Base-by-base conservation (phyloP, 2,797 vertebrate species). In the Pseudomugil tenellus region DNA sequence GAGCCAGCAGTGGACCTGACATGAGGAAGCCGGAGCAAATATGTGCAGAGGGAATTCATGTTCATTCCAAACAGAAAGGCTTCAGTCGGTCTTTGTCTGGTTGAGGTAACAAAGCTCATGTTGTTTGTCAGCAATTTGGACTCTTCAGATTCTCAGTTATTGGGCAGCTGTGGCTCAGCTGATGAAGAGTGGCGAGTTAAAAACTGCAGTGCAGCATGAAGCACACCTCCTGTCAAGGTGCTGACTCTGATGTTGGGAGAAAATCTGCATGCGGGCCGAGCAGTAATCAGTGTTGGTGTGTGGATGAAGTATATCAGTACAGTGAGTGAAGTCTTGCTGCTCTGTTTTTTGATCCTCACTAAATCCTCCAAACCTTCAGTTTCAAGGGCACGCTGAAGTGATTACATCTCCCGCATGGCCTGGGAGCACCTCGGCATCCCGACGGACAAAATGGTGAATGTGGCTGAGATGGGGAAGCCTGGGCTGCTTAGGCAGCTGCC, bases 81-180 rank as follows among this genome's bases (percentile, higher is more conserved):
- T 49, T 25, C 21, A 25, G 48, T 49, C 48, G 23, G 23, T 25
- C 48, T 48, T 23, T 25, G 21, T 23, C 48, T 23, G 21, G 11
- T 12, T 25, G 12, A 49, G 23, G 48, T 14, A 49, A 25, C 48
- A 49, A 25, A 23, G 23, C 48, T 13, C 48, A 12, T 23, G 46
- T 49, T 49, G 23, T 23, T 48, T 23, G 48, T 49, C 48, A 49
- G 48, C 48, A 49, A 49, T 23, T 49, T 49, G 48, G 48, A 25
- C 48, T 13, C 48, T 23, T 21, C 46, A 48, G 3, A 23, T 23
- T 48, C 46, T 48, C 21, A 23, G n/a, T 48, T 23, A 48, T 11
- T 11, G n/a, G 21, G n/a, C 46, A 48, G n/a, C 46, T 48, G 46
- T 48, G 46, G 10, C n/a, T 25, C 46, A 25, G 41, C 41, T 46